Base-by-base conservation (phyloP, 2,888 invertebrate species). In the Idaea aversata region DNA sequence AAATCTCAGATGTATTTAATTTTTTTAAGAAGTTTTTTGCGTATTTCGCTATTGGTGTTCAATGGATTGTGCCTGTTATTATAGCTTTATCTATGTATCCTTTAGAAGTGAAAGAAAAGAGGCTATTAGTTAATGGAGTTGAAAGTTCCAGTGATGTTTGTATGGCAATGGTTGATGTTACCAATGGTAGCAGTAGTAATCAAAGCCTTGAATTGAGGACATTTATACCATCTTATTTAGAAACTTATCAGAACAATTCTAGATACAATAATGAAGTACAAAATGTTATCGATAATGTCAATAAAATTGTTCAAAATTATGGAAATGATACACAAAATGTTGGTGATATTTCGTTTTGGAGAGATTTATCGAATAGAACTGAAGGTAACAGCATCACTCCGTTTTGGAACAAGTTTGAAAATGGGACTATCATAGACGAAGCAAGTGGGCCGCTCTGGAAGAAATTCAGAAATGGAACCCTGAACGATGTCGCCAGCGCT, bases 1-100 rank as follows among this genome's bases (percentile, higher is more conserved):
- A 68, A 16, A 61, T 66, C 0, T 66, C 70, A 60, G 69, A 67
- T n/a, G 5, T 85, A 5, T 67, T 74, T 13, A 36, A 64, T 15
- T 85, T 87, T 76, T 76, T 79, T 67, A 87, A 84, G 67, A 87
- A 80, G 67, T 80, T 91, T 77, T 88, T 87, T 62, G 83, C 87
- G 3, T 81, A 78, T 15, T 70, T 87, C n/a, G 79, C 85, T 13
- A 86, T 92, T 35, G 77, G 70, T 10, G 16, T 87, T 34, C 93
- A 93, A 70, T 93, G 93, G 93, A 74, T 87, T 64, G 66, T 88
- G 47, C 91, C 91, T 3, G 66, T 88, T 62, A n/a, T 90, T 2
- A 72, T 88, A n/a, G 78, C 87, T 34, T 61, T 88, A 15, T 81
- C 87, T 13, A 88, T 93, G 89, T 90, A 88, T 65, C 85, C 86